Conservation (phyloP, 1,140 invertebrate genomes). For the Lethocerus indicus region DNA sequence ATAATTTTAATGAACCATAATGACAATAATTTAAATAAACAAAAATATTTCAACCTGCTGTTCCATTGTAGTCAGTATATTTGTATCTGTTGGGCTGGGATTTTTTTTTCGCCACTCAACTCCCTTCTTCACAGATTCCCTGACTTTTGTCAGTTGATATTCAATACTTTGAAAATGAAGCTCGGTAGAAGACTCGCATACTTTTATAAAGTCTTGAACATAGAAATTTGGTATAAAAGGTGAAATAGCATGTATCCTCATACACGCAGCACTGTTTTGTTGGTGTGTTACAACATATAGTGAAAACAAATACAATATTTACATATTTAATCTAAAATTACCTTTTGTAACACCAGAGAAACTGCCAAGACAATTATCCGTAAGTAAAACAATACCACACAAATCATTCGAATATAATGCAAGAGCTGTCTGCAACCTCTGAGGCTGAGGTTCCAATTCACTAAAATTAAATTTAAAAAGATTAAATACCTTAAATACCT, state of each 20-base stretch:
- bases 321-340: constrained; percentile 20
- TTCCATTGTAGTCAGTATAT: constrained; percentile 18
- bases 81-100: constrained; percentile 4
- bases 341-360: constrained; percentile 54
- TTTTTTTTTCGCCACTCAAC: constrained; percentile 30
- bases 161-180: constrained; percentile 81
- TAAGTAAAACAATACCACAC: constrained; percentile 70
- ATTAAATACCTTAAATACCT: background rate
- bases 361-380: constrained; percentile 54
- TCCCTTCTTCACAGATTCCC: constrained; percentile 34
- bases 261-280: background rate
- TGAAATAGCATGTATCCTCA: background rate
- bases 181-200: constrained; percentile 54
- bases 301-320: background rate
- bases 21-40: constrained; percentile 1
- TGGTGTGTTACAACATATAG: background rate
- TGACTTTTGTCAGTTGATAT: constrained; percentile 62
- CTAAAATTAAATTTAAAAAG: constrained; percentile 20
- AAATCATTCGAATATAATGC: constrained; percentile 84
- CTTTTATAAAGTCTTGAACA: constrained; percentile 35
- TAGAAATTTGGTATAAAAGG: background rate
- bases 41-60: constrained; percentile 17
- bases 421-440: constrained; percentile 80
- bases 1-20: too few relatives aligned
- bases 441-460: constrained; percentile 40